Base-by-base conservation (phyloP, 2,888 invertebrate species). In the Tridacna crocea region DNA sequence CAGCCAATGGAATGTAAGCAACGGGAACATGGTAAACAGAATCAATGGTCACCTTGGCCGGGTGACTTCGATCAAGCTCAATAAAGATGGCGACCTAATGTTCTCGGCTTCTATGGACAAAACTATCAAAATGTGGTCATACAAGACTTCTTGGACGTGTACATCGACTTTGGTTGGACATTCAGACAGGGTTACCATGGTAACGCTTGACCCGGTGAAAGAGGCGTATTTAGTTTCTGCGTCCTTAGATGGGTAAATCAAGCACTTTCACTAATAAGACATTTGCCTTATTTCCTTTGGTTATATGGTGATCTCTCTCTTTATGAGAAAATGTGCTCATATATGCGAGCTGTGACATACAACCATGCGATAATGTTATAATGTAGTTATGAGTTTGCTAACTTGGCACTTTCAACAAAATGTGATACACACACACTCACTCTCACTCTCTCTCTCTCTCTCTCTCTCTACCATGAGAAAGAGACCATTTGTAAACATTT, bases 81-180 rank as follows among this genome's bases (percentile, higher is more conserved):
- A 86, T 46, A 85, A 83, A 19, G 88, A 90, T 72, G 81, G 88
- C 22, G 78, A 79, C 22, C 80, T 74, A 0, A 66, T 93, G 77
- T 93, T 90, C 82, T 85, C 91, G n/a, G 92, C 91, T 22, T 83
- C 83, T 0, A 76, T 77, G 15, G 83, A 83, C 36, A 66, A 80
- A 22, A 66, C 79, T 1, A 77, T 83, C 60, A 83, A 77, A 63
- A 61, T 79, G 46, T 77, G 79, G 82, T n/a, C n/a, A 65, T 48
- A 55, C 19, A 26, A 72, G 11, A 26, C 55, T 11, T 47, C 27
- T 11, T 83, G 83, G 83, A 22, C 55, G 11, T 72, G 77, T n/a
- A 55, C 75, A 11, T 61, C 83, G 13, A 80, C 83, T 17, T 26
- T 83, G 22, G 72, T 68, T 19, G 83, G 83, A 4, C 83, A 83